Conservation (phyloP, 1,140 invertebrate genomes). For the Apis florea region DNA sequence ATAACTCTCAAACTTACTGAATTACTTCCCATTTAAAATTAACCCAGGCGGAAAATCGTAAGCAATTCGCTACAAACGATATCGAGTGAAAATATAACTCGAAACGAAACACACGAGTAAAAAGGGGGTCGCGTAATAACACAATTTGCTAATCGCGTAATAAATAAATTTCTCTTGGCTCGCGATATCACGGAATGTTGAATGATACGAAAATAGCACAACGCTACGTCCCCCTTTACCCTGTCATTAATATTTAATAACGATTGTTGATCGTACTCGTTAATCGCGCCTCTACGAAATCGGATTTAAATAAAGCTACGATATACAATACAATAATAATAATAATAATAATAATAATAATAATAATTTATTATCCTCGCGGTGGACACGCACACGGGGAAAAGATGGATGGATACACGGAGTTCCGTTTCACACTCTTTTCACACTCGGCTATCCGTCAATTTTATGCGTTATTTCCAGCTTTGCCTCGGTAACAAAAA, state of each 20-base stretch:
- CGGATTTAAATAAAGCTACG: constrained; percentile 11
- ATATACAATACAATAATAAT: neutral
- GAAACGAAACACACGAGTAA: neutral
- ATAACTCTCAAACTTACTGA: too few species aligned
- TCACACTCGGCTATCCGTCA: neutral
- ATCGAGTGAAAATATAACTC: too few species aligned
- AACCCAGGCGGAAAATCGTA: too few species aligned
- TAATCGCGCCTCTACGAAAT: constrained; percentile 23
- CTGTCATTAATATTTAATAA: constrained; percentile 47
- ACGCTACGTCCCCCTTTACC: neutral
- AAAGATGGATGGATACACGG: neutral
- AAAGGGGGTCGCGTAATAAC: neutral
- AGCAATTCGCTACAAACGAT: too few species aligned
- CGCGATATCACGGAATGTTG: constrained; percentile 29
- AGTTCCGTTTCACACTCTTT: neutral
- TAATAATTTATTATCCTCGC: constrained; percentile 9
- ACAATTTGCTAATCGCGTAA: constrained; percentile 12
- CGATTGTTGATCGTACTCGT: constrained; percentile 36
- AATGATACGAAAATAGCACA: constrained; percentile 35
- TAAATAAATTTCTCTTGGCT: constrained; percentile 31
- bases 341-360: neutral
- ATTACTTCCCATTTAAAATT: too few species aligned
- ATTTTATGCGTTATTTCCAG: neutral
- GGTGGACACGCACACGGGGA: too few species aligned
- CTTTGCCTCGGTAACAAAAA: neutral